These are phyloP conservation scores for Plagiodera versicolora DNA, from an alignment of 2,888 invertebrate species.

Conservation along the genomic window DNA sequence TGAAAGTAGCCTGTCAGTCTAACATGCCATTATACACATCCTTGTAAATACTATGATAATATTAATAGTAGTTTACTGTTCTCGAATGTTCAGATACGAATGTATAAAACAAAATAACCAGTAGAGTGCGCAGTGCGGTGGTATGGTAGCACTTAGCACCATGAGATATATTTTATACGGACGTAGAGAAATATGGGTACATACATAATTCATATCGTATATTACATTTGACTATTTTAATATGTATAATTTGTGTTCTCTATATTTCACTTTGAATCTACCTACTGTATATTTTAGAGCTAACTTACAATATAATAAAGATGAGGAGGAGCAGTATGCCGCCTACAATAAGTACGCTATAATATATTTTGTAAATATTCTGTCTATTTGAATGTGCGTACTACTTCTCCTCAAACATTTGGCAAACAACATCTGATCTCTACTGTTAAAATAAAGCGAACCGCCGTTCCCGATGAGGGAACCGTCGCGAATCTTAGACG, in stretches of 20 bases:
- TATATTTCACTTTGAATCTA: slow-evolving; percentile 44
- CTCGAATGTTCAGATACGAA: slow-evolving; percentile 45
- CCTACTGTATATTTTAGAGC: slow-evolving; percentile 53
- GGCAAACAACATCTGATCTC: slow-evolving; percentile 54
- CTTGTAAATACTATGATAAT: slow-evolving; percentile 49
- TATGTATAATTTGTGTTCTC: slow-evolving; percentile 34
- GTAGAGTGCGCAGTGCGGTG: slow-evolving; percentile 24
- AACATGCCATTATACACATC: slow-evolving; percentile 52
- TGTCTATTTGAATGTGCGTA: slow-evolving; percentile 41
- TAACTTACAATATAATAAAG: slow-evolving; percentile 53
- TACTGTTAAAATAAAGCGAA: slow-evolving; percentile 41
- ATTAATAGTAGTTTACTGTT: slow-evolving; percentile 46
- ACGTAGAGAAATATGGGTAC: slow-evolving; percentile 16
- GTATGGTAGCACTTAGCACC: slow-evolving; percentile 31
- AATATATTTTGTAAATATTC: slow-evolving; percentile 40
- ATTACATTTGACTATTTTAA: slow-evolving; percentile 12
- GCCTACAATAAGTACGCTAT: slow-evolving; percentile 20
- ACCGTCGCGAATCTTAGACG: slow-evolving; percentile 34
- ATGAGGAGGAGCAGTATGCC: slow-evolving; percentile 50
- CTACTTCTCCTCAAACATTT: slow-evolving; percentile 52
- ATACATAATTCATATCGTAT: slow-evolving; percentile 23
- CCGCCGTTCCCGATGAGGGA: slow-evolving; percentile 34
- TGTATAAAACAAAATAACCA: slow-evolving; percentile 49
- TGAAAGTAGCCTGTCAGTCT: slow-evolving; percentile 36
- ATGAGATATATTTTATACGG: slow-evolving; percentile 26